These are phyloP conservation scores for Accipiter cooperii DNA, from an alignment of 2,113 vertebrate genomes.

Conservation along the genomic window DNA sequence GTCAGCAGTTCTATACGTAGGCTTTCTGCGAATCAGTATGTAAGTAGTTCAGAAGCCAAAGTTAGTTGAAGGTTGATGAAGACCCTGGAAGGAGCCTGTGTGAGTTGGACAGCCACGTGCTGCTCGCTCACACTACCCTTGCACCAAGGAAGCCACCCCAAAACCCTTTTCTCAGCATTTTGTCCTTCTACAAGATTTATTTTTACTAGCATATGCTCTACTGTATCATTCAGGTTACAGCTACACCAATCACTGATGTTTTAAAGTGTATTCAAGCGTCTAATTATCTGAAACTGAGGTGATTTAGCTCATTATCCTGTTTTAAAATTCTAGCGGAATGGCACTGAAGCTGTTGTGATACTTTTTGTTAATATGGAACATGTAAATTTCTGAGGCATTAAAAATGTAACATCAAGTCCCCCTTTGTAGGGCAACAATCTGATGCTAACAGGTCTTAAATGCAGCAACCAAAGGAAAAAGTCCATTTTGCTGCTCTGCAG, in stretches of 20 bases:
- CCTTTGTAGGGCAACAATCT: background rate
- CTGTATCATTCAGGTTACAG: background rate
- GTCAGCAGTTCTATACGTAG: too few relatives aligned
- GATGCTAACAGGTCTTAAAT: background rate
- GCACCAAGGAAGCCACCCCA: background rate
- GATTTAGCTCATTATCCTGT: background rate
- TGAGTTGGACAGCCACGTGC: rapidly evolving
- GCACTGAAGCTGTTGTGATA: background rate
- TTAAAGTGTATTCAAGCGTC: background rate
- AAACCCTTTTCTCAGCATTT: rapidly evolving
- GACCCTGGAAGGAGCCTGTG: background rate
- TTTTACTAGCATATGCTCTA: background rate
- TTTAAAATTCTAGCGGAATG: background rate
- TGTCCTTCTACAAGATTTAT: too few relatives aligned
- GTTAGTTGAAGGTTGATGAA: background rate
- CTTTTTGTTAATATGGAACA: background rate
- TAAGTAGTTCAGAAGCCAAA: background rate
- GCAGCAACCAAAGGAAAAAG: background rate
- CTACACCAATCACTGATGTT: background rate
- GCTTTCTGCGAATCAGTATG: background rate
- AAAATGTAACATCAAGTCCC: background rate
- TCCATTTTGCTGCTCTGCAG: background rate
- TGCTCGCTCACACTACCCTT: background rate
- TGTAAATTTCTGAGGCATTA: background rate
- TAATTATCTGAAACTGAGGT: background rate